Conservation (phyloP, 2,888 invertebrate species). For the Silvanus unidentatus region DNA sequence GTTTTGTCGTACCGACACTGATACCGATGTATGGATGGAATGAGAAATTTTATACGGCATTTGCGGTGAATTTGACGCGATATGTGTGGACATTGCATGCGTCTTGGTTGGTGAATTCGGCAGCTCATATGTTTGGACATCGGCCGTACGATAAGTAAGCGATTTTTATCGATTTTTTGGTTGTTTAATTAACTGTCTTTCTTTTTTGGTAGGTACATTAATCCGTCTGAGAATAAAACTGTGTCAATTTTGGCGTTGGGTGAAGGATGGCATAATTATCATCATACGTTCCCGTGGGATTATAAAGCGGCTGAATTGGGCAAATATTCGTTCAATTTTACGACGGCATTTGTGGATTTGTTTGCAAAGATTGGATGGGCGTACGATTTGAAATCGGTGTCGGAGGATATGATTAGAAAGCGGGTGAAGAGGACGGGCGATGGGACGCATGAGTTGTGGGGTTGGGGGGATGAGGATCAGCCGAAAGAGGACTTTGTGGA, state of each 20-base stretch:
- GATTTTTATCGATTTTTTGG: background rate
- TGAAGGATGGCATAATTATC: conserved; percentile 85
- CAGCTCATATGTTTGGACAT: conserved; percentile 75
- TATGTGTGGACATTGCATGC: conserved; percentile 74
- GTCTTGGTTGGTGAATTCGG: conserved; percentile 85
- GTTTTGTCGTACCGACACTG: conserved; percentile 71
- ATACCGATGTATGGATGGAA: conserved; percentile 72
- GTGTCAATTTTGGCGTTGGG: conserved; percentile 66
- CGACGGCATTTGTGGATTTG: conserved; percentile 72
- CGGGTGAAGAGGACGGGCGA: conserved; percentile 52
- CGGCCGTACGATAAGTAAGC: conserved; percentile 67
- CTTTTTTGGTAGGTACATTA: conserved; percentile 50
- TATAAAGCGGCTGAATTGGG: conserved; percentile 79
- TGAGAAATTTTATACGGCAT: conserved; percentile 62
- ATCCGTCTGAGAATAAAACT: conserved; percentile 64
- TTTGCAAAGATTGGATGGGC: conserved; percentile 81
- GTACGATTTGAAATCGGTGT: conserved; percentile 78
- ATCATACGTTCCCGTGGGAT: conserved; percentile 81
- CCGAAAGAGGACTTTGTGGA: conserved; percentile 38
- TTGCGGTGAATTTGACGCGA: conserved; percentile 67
- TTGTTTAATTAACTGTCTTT: background rate
- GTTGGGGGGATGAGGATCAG: conserved; percentile 71
- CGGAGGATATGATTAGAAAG: conserved; percentile 60
- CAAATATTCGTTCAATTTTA: conserved; percentile 64
- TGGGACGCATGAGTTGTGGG: conserved; percentile 57